Evolutionary conservation across 2,113 vertebrate species (phyloP).

Genomic region (Delphinapterus leucas): DNA sequence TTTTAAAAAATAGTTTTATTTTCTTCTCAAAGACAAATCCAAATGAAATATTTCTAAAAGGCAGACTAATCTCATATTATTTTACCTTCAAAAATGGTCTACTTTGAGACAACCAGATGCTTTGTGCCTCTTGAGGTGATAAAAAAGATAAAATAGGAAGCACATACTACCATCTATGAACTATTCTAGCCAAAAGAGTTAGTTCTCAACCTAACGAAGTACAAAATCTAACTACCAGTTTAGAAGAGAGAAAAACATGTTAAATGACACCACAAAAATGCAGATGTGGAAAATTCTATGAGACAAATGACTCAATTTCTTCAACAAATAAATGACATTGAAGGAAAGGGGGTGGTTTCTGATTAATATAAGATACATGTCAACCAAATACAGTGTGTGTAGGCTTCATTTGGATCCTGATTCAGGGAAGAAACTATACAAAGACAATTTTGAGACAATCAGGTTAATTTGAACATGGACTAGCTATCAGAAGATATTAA

Average conservation of each 20-base stretch:
- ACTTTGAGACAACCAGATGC: not conserved
- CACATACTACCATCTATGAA: not conserved
- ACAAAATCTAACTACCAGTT: not conserved
- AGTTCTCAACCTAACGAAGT: not conserved
- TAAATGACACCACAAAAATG: not conserved
- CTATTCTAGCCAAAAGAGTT: not conserved
- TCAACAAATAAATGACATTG: not conserved
- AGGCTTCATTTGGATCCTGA: not conserved
- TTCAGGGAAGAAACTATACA: not conserved
- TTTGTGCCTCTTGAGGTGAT: not conserved
- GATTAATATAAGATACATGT: not conserved
- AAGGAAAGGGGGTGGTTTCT: not conserved
- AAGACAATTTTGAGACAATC: not conserved
- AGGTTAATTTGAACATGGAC: not conserved
- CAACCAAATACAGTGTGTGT: not conserved
- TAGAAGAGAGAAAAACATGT: not conserved
- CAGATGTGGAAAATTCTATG: not conserved
- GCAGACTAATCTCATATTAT: not conserved
- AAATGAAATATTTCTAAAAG: slow-evolving; percentile 17
- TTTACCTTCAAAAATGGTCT: not conserved
- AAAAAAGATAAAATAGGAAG: not conserved
- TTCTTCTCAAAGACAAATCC: slow-evolving; percentile 13
- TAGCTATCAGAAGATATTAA: not conserved
- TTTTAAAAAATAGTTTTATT: not conserved
- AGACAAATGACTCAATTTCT: not conserved